Percentiles rank a stretch among this genome's conserved stretches.
phyloP scores from a whole-genome alignment of 1,140 invertebrate genomes.

The Propsilocerus akamusi region DNA sequence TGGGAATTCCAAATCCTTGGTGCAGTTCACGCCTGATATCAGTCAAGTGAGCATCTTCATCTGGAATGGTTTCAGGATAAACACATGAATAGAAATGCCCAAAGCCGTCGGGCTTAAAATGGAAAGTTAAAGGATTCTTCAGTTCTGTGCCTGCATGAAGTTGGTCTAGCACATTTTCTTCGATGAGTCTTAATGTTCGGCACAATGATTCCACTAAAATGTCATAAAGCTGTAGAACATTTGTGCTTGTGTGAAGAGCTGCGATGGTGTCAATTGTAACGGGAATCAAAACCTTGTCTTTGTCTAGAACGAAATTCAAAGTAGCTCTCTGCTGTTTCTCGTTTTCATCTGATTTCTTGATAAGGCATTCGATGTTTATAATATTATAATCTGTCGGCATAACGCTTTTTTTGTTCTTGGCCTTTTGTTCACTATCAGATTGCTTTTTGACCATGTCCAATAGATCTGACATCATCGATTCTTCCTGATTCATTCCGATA shows the following conservation, averaged over 20 bases:
- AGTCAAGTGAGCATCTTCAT: constrained; percentile 32
- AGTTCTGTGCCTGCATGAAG: constrained; percentile 26
- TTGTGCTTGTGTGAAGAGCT: constrained; percentile 42
- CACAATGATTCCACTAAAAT: constrained; percentile 53
- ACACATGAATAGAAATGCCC: constrained; percentile 58
- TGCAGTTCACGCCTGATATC: constrained; percentile 43
- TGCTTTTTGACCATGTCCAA: neutral
- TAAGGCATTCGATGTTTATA: constrained; percentile 16
- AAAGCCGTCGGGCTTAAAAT: constrained; percentile 40
- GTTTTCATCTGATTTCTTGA: constrained; percentile 14
- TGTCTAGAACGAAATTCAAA: constrained; percentile 15
- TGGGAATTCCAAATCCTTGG: constrained; percentile 41
- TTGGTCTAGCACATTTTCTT: constrained; percentile 35
- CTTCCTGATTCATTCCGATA: neutral
- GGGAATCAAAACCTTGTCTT: constrained; percentile 29
- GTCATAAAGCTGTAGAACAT: constrained; percentile 40
- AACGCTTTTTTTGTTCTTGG: constrained; percentile 8
- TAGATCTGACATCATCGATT: constrained; percentile 15
- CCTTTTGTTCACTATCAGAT: constrained; percentile 11
- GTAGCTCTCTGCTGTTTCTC: constrained; percentile 10
- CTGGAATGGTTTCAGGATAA: constrained; percentile 38
- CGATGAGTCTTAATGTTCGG: constrained; percentile 40
- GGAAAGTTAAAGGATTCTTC: constrained; percentile 35
- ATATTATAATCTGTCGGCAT: constrained; percentile 13
- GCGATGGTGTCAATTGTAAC: constrained; percentile 49